Evolutionary conservation across 37 sponge, comb jelly and placozoan species (phyloP), one percentile per base, ranked within the genome.

Genomic region (Beroe forskalii): DNA sequence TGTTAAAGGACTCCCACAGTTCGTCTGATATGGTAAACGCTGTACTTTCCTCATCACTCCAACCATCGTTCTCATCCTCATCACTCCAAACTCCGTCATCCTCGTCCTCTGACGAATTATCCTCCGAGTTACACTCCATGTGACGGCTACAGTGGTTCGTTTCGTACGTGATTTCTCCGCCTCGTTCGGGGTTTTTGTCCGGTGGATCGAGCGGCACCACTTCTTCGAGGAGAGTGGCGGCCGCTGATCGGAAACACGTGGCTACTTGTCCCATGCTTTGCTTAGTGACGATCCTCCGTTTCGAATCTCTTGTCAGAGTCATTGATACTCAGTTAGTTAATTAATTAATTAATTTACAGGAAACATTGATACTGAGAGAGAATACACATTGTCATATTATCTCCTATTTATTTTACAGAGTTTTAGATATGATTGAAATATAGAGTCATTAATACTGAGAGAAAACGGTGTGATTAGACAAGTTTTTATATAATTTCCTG

Each of bases 241-340:
- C 33, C 32, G 72, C 72, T 17, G 72, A 32, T 32, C 72, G 36
- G 32, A 69, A 69, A 33, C 72, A 69, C 19, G 72, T 69, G 38
- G 72, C 32, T 35, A 69, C 72, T 69, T 69, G 72, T 69, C 72
- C 72, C 72, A 69, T 69, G 9, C 37, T 32, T 1, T 27, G 17
- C 19, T 27, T 69, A 9, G 19, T 32, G 39, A 69, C 72, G 12
- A 69, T 69, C 39, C 72, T 69, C 72, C 72, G 72, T 69, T 69
- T 69, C 12, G 72, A 35, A 32, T 69, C 33, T 32, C 72, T 69
- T 69, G 72, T 69, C 32, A 69, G 72, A 32, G 72, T 69, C 72
- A 69, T 69, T 69, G 72, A 69, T 69, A 27, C 72, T 69, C 9
- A 36, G 32, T 28, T 63, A 63, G 66, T 4, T 63, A 63, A n/a